Base-by-base conservation (phyloP, 2,113 vertebrate species). In the Heptranchias perlo region DNA sequence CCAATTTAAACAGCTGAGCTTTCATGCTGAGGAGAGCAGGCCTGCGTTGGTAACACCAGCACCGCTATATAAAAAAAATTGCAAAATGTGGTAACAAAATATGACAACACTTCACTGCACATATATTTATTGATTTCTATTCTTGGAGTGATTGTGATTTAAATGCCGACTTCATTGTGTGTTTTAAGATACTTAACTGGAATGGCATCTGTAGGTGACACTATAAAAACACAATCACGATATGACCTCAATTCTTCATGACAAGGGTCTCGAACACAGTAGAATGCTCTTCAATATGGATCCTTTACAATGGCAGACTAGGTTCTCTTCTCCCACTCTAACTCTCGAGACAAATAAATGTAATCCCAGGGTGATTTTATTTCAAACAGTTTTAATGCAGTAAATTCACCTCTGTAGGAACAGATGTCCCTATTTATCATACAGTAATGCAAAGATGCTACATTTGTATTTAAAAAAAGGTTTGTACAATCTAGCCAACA, bases 401-500 rank as follows among this genome's bases (percentile, higher is more conserved):
- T 95, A 95, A 95, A 95, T 95, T 95, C 94, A 95, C 94, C 94
- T 95, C 94, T 95, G 94, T 95, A 95, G 94, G 94, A 73, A 95
- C 94, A 49, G 87, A 69, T 95, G 94, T 95, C 65, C 94, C 65
- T 95, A 95, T 95, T 95, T 95, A 95, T 95, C 94, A 95, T 95
- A 95, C 94, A 95, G 94, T 95, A 95, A 95, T 95, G 94, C 94
- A 95, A 95, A 95, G 94, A 95, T 95, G 94, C 94, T 95, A 95
- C 94, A 95, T 95, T 95, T 95, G 94, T 95, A 95, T 95, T 94
- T 95, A 73, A 95, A 95, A 86, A 95, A 95, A 95, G 94, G 94
- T 95, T 95, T 95, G 94, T 95, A 95, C 94, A 95, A 95, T 95
- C 94, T 95, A 95, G 65, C 94, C 94, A 95, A 95, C 94, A 95